Evolutionary conservation across 2,113 vertebrate species (phyloP).

Genomic region (Corythoichthys intestinalis): DNA sequence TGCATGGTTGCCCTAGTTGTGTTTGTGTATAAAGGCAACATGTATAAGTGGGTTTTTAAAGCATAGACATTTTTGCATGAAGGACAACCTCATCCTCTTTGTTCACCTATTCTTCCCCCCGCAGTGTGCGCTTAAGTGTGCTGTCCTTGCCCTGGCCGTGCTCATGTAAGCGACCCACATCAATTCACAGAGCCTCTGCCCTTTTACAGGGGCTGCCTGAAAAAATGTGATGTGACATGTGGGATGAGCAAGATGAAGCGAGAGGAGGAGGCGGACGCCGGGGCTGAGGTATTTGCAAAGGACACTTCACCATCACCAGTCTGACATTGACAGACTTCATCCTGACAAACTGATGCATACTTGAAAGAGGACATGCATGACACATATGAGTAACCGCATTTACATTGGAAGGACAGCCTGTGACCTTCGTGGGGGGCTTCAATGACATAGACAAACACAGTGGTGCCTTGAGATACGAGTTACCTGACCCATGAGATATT

Average conservation of each 20-base stretch:
- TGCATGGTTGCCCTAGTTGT: constrained; percentile 20
- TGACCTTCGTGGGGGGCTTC: constrained; percentile 2
- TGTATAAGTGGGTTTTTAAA: not conserved
- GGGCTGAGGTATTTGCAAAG: constrained; percentile 41
- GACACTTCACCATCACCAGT: constrained; percentile 22
- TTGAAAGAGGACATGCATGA: constrained; percentile 7
- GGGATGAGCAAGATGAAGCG: constrained; percentile 50
- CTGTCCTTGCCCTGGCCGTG: constrained; percentile 46
- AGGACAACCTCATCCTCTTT: constrained; percentile 34
- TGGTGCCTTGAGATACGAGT: not conserved
- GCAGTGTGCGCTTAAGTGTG: not conserved
- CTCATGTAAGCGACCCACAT: constrained; percentile 51
- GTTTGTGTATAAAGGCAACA: not conserved
- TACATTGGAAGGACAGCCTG: constrained; percentile 6
- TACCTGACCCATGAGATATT: no score
- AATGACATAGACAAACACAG: constrained; percentile 1
- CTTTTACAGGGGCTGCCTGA: constrained; percentile 59
- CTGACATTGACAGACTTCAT: not conserved
- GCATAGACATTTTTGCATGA: constrained; percentile 14
- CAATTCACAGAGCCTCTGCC: constrained; percentile 61
- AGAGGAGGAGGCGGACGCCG: constrained; percentile 14
- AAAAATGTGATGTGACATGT: constrained; percentile 71
- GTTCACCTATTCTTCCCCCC: constrained; percentile 12
- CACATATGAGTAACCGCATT: not conserved
- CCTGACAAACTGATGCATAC: constrained; percentile 26